Percentiles rank a stretch among this genome's conserved stretches.
Evolutionary conservation across 2,888 invertebrate genomes (phyloP).

Genomic region (Drosophila nigritarsus): DNA sequence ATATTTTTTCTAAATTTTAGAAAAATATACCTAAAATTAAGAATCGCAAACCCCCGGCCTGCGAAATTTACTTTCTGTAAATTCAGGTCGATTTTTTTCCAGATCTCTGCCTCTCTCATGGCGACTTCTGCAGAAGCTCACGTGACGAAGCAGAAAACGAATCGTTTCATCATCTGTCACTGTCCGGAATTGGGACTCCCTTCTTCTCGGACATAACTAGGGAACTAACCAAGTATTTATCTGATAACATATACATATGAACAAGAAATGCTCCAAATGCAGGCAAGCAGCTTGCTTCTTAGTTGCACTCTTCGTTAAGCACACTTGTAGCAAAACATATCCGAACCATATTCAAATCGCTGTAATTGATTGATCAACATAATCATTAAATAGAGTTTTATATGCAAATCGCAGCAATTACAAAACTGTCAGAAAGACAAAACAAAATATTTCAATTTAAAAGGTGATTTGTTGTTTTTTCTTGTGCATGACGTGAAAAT

Average conservation of each 20-base stretch:
- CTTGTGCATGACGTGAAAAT: slow-evolving; percentile 45
- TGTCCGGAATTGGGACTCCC: background rate
- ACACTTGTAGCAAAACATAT: slow-evolving; percentile 7
- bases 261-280: background rate
- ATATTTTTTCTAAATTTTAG: too few species aligned
- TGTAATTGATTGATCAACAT: slow-evolving; percentile 63
- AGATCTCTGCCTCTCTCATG: too few species aligned
- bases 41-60: too few species aligned
- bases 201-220: background rate
- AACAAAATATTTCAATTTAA: slow-evolving; percentile 36
- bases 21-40: too few species aligned
- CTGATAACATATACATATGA: background rate
- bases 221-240: too few species aligned
- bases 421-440: slow-evolving; percentile 47
- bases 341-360: slow-evolving; percentile 30
- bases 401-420: slow-evolving; percentile 64
- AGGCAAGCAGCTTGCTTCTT: background rate
- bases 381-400: slow-evolving; percentile 46
- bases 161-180: background rate
- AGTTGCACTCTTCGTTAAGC: background rate
- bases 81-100: too few species aligned
- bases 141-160: background rate
- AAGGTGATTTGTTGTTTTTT: slow-evolving; percentile 21
- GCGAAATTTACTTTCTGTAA: too few species aligned
- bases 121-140: background rate